phyloP scores from a whole-genome alignment of 2,888 invertebrate genomes.

The Drosophila mayaguana region DNA sequence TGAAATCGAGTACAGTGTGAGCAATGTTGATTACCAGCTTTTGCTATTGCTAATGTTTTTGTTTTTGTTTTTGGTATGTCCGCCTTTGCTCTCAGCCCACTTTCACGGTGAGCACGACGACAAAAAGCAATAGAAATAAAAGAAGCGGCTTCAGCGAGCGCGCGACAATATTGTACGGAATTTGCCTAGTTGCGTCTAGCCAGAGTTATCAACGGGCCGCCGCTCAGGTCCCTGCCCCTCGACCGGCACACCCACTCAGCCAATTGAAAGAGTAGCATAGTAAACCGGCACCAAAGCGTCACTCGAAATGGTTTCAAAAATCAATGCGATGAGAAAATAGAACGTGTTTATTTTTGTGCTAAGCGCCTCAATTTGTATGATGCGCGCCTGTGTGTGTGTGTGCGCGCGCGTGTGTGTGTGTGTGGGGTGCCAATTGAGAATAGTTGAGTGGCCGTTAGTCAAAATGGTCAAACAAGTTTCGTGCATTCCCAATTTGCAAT shows the following conservation, averaged over 20 bases:
- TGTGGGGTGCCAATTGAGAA: constrained; percentile 65
- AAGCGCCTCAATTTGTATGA: constrained; percentile 72
- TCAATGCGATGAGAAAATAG: constrained; percentile 78
- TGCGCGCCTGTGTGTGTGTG: constrained; percentile 10
- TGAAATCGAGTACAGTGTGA: constrained; percentile 75
- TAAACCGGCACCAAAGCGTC: constrained; percentile 64
- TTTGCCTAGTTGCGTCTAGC: constrained; percentile 71
- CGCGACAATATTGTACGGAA: constrained; percentile 55
- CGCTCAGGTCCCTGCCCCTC: not conserved
- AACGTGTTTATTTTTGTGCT: constrained; percentile 79
- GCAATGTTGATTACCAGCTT: constrained; percentile 53
- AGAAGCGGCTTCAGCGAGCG: constrained; percentile 56
- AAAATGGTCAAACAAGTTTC: constrained; percentile 73
- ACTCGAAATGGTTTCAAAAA: constrained; percentile 81
- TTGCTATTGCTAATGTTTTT: constrained; percentile 36
- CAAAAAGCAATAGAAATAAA: constrained; percentile 32
- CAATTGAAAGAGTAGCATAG: constrained; percentile 37
- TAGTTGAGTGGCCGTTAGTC: constrained; percentile 67
- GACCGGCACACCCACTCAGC: constrained; percentile 46
- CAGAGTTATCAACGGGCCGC: constrained; percentile 53
- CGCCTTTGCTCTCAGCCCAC: constrained; percentile 67
- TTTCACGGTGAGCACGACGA: constrained; percentile 69
- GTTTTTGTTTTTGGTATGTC: constrained; percentile 20
- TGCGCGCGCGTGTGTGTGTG: constrained; percentile 16
- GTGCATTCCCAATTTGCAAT: constrained; percentile 75